Base-by-base conservation (phyloP, 2,113 vertebrate genomes). In the Nycticryphes semicollaris region DNA sequence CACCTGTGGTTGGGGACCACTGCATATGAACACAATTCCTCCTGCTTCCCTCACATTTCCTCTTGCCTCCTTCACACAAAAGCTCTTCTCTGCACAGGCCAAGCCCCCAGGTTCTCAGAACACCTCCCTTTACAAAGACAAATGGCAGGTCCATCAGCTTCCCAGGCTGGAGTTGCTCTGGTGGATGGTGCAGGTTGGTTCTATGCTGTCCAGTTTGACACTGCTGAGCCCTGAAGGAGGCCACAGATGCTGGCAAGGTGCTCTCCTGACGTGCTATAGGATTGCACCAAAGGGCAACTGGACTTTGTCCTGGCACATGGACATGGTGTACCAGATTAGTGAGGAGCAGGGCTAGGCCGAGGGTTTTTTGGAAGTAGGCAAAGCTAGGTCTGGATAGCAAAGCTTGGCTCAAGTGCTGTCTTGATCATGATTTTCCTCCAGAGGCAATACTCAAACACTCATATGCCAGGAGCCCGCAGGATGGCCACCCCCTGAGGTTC, bases 401-500 rank as follows among this genome's bases (percentile, higher is more conserved):
- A 77, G 43, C 41, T 77, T 56, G 56, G 51, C 25, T 41, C 41
- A 60, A 25, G 28, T 43, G 25, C n/a, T 54, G 19, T 48, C 60
- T 84, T 66, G 39, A 60, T 60, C 57, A 66, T 41, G 22, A 43
- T 56, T 24, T 8, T 67, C 57, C 57, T 73, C 25, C 12, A 24
- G 53, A 73, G 15, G n/a, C 33, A 54, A 25, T 9, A 31, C 15
- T 53, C 24, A 20, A 43, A 64, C 72, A 37, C 20, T 57, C 28
- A 4, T 19, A n/a, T 5, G 14, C 33, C 78, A 60, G 30, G 10
- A 88, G 30, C 37, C 43, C n/a, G 17, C 25, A 12, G 30, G 30
- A 89, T 0, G 0, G 30, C 28, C 0, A 3, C 33, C 39, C 23
- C 28, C 33, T 45, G 57, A 37, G 47, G 57, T 30, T 53, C 7